Base-by-base conservation (phyloP, 2,113 vertebrate species). In the Aptenodytes forsteri region DNA sequence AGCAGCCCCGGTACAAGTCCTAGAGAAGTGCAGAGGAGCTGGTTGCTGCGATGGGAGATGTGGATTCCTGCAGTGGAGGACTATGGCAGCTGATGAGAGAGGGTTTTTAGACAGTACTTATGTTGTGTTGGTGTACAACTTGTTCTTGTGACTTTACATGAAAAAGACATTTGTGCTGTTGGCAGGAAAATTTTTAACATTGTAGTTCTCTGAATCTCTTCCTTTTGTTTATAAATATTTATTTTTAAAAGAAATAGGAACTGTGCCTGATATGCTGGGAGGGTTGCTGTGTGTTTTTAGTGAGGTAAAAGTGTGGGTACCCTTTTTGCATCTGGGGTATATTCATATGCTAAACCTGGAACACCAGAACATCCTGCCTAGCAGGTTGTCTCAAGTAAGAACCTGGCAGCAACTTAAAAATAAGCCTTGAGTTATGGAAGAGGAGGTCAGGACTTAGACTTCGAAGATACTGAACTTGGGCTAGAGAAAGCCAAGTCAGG, bases 181-280 rank as follows among this genome's bases (percentile, higher is more conserved):
- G 91, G 91, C 91, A 96, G 95, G 88, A 96, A 94, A 78, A 46
- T 90, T 96, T 95, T 95, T 83, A 96, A 94, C 49, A 71, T 91
- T 96, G 90, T 97, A 96, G 78, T 96, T 97, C 95, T 96, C 97
- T 76, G 61, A 93, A 92, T 97, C 56, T 93, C 83, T 96, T 97
- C 81, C 85, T 84, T 96, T 97, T 98, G 97, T 98, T 98, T 96
- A 98, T 98, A 98, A 98, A 98, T 98, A 98, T 98, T 98, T 98
- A 98, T 98, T 98, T 98, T 98, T 97, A 82, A 98, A 98, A 97
- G 87, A 98, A 98, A 96, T 25, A 81, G 95, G 89, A 96, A 44
- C 83, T 91, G 66, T 98, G 91, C 93, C 95, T 98, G 93, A 84
- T 96, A 27, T 11, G 11, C 84, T 76, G 84, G 65, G 69, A 85